Conservation (phyloP, 2,797 vertebrate genomes). For the Momotus momota region DNA sequence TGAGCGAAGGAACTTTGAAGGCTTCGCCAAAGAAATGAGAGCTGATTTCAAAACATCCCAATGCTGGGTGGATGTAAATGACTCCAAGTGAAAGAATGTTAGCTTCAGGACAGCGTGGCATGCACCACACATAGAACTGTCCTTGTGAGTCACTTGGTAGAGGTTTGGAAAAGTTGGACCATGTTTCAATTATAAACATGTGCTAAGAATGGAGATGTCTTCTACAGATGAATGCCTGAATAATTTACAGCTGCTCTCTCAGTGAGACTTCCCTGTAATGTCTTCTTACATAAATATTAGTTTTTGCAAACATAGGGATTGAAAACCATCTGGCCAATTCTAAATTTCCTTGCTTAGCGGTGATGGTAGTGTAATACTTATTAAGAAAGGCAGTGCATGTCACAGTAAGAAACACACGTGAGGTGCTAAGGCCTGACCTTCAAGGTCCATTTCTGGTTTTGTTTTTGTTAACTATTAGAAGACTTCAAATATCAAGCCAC, state of each 20-base stretch:
- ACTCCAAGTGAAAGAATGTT: background rate
- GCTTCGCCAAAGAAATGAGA: background rate
- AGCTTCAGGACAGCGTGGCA: background rate
- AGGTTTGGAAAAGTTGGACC: background rate
- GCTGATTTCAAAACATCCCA: background rate
- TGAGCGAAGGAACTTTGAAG: background rate
- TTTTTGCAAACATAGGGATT: background rate
- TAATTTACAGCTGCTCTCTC: conserved; percentile 27
- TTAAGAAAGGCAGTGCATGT: background rate
- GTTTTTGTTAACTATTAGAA: background rate
- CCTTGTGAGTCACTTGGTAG: background rate
- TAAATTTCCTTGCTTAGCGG: background rate
- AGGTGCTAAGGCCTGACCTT: background rate
- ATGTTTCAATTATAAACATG: conserved; percentile 15
- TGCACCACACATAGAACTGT: fast-evolving
- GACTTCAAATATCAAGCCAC: background rate
- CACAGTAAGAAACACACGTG: background rate
- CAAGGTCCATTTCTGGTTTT: background rate
- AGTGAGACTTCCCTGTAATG: background rate
- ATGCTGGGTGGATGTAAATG: background rate
- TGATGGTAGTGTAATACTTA: background rate
- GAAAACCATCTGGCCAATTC: background rate
- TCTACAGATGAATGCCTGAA: background rate
- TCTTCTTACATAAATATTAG: conserved; percentile 19
- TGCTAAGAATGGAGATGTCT: background rate